Percentiles rank a stretch among this genome's conserved stretches.
Conservation (phyloP, 2,888 invertebrate species). For the Sicus ferrugineus region DNA sequence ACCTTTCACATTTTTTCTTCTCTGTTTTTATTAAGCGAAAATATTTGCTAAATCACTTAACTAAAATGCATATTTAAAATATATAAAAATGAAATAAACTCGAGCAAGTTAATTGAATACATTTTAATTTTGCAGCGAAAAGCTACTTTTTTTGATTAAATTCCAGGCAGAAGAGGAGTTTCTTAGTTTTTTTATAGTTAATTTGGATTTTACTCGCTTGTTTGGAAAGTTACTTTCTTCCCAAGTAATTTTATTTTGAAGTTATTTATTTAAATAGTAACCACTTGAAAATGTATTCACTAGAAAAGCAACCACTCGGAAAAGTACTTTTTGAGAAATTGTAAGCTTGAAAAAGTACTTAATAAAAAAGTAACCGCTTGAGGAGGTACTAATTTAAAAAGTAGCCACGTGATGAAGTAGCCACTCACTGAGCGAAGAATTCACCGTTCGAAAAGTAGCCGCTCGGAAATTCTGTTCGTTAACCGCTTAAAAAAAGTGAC, state of each 20-base stretch:
- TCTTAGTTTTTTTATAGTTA: too few species aligned
- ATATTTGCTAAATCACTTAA: too few species aligned
- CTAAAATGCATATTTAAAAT: too few species aligned
- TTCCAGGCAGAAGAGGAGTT: too few species aligned
- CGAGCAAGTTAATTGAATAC: too few species aligned
- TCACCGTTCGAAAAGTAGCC: background rate
- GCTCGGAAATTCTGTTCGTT: background rate
- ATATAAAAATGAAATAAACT: too few species aligned
- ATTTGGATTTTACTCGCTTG: too few species aligned
- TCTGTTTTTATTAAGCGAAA: too few species aligned
- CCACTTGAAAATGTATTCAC: background rate
- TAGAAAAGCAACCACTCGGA: background rate
- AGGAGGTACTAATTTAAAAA: background rate
- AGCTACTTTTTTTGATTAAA: too few species aligned
- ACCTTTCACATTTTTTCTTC: too few species aligned
- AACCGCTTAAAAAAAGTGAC: background rate
- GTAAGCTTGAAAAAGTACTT: background rate
- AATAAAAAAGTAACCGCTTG: background rate
- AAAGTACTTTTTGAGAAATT: background rate
- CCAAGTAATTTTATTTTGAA: background rate
- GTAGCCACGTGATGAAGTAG: background rate
- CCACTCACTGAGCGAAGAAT: background rate
- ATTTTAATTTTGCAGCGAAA: too few species aligned
- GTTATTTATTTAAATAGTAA: background rate
- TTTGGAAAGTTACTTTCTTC: too few species aligned